Evolutionary conservation across 2,113 vertebrate genomes (phyloP).

Genomic region (Cyrtonyx montezumae): DNA sequence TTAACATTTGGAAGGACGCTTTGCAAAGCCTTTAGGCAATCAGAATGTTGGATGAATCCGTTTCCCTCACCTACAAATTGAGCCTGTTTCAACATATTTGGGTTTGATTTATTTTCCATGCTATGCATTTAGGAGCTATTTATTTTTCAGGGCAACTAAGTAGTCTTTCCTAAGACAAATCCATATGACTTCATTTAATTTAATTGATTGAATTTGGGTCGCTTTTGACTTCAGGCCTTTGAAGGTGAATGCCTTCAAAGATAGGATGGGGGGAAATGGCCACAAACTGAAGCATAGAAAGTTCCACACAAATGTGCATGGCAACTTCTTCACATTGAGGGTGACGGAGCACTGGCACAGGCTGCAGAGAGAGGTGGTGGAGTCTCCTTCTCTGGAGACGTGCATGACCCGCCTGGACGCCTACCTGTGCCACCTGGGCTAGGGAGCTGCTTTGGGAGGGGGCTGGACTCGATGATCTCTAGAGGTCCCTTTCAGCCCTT

Average conservation of each 20-base stretch:
- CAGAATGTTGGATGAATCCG: neutral
- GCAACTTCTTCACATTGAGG: too few relatives aligned
- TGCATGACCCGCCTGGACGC: too few relatives aligned
- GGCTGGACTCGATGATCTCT: too few relatives aligned
- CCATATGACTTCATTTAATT: neutral
- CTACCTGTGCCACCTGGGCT: too few relatives aligned
- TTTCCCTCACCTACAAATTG: neutral
- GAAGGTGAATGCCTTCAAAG: neutral
- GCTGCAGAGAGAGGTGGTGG: too few relatives aligned
- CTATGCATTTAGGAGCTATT: neutral
- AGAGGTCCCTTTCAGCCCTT: too few relatives aligned
- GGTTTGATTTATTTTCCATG: neutral
- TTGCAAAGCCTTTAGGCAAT: neutral
- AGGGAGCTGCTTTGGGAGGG: too few relatives aligned
- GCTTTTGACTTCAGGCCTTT: neutral
- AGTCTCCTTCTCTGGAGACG: too few relatives aligned
- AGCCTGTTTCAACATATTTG: neutral
- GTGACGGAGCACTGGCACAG: too few relatives aligned
- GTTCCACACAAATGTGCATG: too few relatives aligned
- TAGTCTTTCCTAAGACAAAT: neutral
- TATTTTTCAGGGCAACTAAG: neutral
- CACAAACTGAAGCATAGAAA: too few relatives aligned
- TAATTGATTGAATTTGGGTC: neutral
- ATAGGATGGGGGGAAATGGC: too few relatives aligned
- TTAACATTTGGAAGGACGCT: neutral